Evolutionary conservation across 2,113 vertebrate genomes (phyloP).

Genomic region (Bungarus multicinctus): DNA sequence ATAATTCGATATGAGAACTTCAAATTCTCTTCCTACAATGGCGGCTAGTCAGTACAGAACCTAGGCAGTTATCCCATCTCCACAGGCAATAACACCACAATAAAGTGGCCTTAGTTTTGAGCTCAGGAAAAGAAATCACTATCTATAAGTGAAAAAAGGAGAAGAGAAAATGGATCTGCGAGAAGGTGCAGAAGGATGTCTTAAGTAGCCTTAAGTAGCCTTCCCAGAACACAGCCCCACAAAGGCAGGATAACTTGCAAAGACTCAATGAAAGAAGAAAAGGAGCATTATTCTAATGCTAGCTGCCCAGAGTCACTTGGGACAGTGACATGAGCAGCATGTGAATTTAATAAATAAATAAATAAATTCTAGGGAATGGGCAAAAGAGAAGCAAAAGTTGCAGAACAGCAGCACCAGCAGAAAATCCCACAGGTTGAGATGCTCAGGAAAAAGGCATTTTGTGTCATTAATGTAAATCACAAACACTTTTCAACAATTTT

Average conservation of each 20-base stretch:
- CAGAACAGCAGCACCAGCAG: not conserved
- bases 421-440: not conserved
- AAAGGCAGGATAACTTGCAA: not conserved
- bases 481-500: not conserved
- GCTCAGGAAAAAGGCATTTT: not conserved
- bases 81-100: not conserved
- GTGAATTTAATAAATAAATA: not conserved
- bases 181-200: not conserved
- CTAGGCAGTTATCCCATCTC: not conserved
- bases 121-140: not conserved
- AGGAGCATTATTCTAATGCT: not conserved
- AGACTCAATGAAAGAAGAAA: not conserved
- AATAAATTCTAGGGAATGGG: not conserved
- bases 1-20: too few relatives aligned
- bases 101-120: not conserved
- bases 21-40: not conserved
- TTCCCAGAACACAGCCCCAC: not conserved
- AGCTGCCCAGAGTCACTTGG: not conserved
- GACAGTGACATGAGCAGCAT: not conserved
- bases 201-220: not conserved
- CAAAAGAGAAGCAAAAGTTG: not conserved
- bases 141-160: not conserved
- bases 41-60: not conserved
- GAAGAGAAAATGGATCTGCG: not conserved
- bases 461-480: not conserved